These are phyloP conservation scores for Pelodytes ibericus DNA, from an alignment of 2,797 vertebrate species.

Conservation along the genomic window DNA sequence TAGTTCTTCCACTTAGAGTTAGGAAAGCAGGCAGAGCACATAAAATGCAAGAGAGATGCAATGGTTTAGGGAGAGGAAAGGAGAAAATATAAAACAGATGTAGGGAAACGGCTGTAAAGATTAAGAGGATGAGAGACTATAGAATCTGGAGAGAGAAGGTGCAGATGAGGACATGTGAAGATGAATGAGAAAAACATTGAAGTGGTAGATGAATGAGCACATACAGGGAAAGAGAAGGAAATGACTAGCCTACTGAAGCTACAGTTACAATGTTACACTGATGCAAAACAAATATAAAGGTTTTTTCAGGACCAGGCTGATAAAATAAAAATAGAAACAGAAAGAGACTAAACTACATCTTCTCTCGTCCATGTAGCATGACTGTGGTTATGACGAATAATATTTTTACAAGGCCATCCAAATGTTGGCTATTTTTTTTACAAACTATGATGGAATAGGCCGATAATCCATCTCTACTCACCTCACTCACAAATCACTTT, in stretches of 20 bases:
- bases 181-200: background rate
- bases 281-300: too few relatives aligned
- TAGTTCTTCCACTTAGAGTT: slow-evolving; percentile 38
- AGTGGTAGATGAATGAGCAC: background rate
- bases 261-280: too few relatives aligned
- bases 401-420: too few relatives aligned
- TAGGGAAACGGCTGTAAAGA: background rate
- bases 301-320: too few relatives aligned
- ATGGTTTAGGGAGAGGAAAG: background rate
- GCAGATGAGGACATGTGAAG: slow-evolving; percentile 12
- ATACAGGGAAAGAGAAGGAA: background rate
- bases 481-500: too few relatives aligned
- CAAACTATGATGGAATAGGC: too few relatives aligned
- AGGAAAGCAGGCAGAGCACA: background rate
- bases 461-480: too few relatives aligned
- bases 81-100: slow-evolving; percentile 24
- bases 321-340: too few relatives aligned
- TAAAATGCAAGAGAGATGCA: background rate
- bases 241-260: background rate
- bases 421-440: too few relatives aligned
- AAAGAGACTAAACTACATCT: too few relatives aligned
- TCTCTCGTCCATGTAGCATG: too few relatives aligned
- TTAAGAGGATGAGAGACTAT: background rate
- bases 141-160: background rate
- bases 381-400: too few relatives aligned